Conservation (phyloP, 2,888 invertebrate species). For the Caenorhabditis japonica region DNA sequence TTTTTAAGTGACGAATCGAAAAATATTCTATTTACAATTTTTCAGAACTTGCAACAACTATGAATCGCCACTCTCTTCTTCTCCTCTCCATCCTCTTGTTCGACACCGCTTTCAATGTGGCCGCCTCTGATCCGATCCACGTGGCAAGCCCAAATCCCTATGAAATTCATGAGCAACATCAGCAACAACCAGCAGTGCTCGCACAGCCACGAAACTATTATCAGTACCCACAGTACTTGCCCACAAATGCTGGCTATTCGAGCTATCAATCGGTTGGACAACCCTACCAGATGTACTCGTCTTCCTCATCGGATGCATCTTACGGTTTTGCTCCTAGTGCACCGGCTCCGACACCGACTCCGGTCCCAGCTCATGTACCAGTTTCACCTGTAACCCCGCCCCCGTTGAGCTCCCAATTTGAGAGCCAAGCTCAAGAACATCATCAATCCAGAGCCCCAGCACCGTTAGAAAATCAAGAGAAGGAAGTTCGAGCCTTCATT, state of each 20-base stretch:
- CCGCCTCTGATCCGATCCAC: too few relatives aligned
- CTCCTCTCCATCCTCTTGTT: too few relatives aligned
- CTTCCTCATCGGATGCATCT: slow-evolving; percentile 6
- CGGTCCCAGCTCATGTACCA: not conserved
- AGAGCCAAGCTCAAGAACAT: slow-evolving; percentile 17
- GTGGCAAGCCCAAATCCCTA: too few relatives aligned
- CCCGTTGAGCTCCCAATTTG: slow-evolving; percentile 8
- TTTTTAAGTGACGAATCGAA: too few relatives aligned
- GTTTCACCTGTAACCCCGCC: not conserved
- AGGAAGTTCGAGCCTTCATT: too few relatives aligned
- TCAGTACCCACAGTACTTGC: slow-evolving; percentile 36
- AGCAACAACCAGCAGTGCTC: slow-evolving; percentile 30
- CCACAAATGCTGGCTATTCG: slow-evolving; percentile 29
- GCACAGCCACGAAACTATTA: slow-evolving; percentile 29
- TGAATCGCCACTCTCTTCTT: too few relatives aligned
- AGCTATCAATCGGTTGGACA: slow-evolving; percentile 31
- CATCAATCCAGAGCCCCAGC: slow-evolving; percentile 2
- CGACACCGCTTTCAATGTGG: too few relatives aligned
- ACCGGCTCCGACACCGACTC: not conserved
- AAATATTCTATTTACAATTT: too few relatives aligned
- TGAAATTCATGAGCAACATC: slow-evolving; percentile 8
- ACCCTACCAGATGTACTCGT: slow-evolving; percentile 35
- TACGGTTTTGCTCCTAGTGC: not conserved
- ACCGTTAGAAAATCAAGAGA: too few relatives aligned
- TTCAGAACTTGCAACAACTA: too few relatives aligned